Base-by-base conservation (phyloP, 2,113 vertebrate genomes). In the Tenebrosternarchus preto region DNA sequence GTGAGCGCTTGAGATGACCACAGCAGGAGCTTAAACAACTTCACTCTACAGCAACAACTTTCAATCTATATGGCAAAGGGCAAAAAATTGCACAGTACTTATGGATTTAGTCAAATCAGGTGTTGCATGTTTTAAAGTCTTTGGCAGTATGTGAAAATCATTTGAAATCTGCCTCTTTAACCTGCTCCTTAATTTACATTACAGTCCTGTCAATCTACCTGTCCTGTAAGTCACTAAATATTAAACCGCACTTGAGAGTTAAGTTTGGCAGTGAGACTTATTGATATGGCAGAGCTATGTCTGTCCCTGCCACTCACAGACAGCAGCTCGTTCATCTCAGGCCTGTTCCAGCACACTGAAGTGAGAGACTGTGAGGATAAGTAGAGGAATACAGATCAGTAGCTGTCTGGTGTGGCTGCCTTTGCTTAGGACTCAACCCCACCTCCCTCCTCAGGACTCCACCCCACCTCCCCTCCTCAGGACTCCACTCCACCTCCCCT, bases 201-300 rank as follows among this genome's bases (percentile, higher is more conserved):
- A 24, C 39, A 70, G 56, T 78, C 63, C 64, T 25, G 68, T 75
- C 56, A 63, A 20, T 70, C 16, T 59, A 75, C 25, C 31, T 73
- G 78, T 76, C 60, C 43, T 39, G 24, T n/a, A 9, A 76, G 73
- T 81, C 64, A 70, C 20, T 70, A 53, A 74, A 73, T 75, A 75
- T 71, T 73, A 73, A 69, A 68, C 36, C 78, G 74, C 74, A 78
- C 36, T 81, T 29, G 78, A 61, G 64, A 29, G 12, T 11, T 27
- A 24, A 46, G 25, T 43, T 81, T 70, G 25, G 36, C 70, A 73
- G 71, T 67, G 43, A 46, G 36, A 66, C 43, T 75, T 57, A 46
- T 31, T 74, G 74, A 81, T 77, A 78, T 70, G 79, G 55, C 76
- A 63, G 76, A 69, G n/a, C 66, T 25, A 73, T 68, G 68, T 77